Evolutionary conservation across 1,140 invertebrate genomes (phyloP).

Genomic region (Camponotus floridanus): DNA sequence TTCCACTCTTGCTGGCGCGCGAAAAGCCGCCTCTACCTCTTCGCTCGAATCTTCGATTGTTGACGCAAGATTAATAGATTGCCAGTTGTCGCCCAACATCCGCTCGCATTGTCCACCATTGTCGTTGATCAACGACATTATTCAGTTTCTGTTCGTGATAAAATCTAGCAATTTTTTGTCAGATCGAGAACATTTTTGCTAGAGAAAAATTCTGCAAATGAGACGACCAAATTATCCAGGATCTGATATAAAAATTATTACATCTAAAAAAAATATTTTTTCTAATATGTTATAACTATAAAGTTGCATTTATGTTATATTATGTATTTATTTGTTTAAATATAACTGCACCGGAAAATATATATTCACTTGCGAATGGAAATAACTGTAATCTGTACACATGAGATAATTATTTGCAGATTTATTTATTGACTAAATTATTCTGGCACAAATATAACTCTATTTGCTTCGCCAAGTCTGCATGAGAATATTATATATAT

Average conservation of each 20-base stretch:
- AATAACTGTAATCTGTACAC: neutral
- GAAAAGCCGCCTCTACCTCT: conserved; percentile 1
- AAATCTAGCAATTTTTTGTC: neutral
- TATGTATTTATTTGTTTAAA: neutral
- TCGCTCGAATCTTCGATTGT: conserved; percentile 7
- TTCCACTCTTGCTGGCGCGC: neutral
- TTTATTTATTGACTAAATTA: neutral
- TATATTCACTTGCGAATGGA: neutral
- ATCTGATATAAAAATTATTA: too few species aligned
- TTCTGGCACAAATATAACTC: neutral
- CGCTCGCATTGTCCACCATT: conserved; percentile 4
- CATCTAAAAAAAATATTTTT: neutral
- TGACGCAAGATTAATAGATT: conserved; percentile 44
- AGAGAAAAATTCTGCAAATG: neutral
- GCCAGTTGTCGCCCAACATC: neutral
- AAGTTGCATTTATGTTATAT: neutral
- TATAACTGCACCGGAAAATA: neutral
- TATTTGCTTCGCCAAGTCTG: neutral
- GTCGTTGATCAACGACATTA: neutral
- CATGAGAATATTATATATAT: conserved; percentile 2
- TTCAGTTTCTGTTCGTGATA: neutral
- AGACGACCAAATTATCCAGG: neutral
- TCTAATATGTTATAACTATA: neutral
- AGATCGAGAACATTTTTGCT: neutral
- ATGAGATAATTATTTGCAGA: conserved; percentile 1